These are phyloP conservation scores for Passer domesticus DNA, from an alignment of 2,113 vertebrate genomes.

Conservation along the genomic window DNA sequence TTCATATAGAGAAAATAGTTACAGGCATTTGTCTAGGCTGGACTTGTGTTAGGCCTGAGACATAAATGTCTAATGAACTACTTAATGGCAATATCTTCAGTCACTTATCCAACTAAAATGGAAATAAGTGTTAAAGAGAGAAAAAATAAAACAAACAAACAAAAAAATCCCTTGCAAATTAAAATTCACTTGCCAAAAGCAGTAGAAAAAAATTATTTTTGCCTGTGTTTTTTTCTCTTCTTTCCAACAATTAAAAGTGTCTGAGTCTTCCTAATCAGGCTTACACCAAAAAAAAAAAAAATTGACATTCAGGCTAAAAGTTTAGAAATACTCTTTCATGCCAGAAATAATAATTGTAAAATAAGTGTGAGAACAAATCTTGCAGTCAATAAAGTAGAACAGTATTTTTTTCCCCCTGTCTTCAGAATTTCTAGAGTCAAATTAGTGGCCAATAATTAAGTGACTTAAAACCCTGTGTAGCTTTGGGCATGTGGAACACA, in stretches of 20 bases:
- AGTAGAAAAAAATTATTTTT: not conserved
- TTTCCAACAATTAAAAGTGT: not conserved
- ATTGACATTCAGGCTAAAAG: not conserved
- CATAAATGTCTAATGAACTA: not conserved
- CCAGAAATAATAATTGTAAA: not conserved
- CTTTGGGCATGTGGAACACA: not conserved
- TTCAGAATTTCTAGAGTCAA: not conserved
- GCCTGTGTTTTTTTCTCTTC: not conserved
- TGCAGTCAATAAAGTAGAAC: not conserved
- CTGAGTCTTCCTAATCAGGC: not conserved
- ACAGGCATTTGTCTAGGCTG: not conserved
- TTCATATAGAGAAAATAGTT: not conserved
- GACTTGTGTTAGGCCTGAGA: not conserved
- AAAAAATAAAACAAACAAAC: too few relatives aligned
- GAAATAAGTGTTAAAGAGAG: not conserved
- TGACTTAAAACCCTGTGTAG: not conserved
- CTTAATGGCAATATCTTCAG: not conserved
- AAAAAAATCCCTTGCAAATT: rapidly evolving
- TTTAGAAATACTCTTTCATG: not conserved
- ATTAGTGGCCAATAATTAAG: not conserved
- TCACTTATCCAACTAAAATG: not conserved
- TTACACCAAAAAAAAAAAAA: not conserved
- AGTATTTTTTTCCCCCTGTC: not conserved
- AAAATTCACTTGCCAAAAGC: not conserved
- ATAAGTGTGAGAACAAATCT: not conserved